Evolutionary conservation across 2,888 invertebrate genomes (phyloP), one percentile per base, ranked within the genome.

Genomic region (Calameuta pallipes): DNA sequence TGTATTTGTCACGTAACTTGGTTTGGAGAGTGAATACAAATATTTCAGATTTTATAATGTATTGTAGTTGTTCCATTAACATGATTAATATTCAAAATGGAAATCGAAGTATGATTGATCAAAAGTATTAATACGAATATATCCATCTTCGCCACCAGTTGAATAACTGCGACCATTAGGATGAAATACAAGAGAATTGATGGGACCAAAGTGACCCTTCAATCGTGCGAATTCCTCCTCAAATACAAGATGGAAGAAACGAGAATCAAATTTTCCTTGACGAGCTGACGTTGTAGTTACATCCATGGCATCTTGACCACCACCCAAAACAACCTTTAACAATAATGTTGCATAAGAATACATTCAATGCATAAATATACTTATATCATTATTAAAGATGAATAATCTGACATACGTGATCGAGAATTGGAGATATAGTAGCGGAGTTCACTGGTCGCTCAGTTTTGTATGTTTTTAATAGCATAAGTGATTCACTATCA

Each of bases 191-290:
- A 99, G 95, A 92, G 98, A 98, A 94, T 99, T 99, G 89, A 99
- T 99, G 1, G 99, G 99, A 86, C 99, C 99, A 90, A 99, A 99
- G 93, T 99, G 99, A 79, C 99, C 99, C 92, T 99, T 99, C n/a
- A 99, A 96, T 79, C 95, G 92, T 0, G 94, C 96, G 89, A 96
- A 96, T 90, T 96, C 96, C 87, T 96, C 95, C 89, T 96, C 96
- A 88, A 95, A 96, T 37, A 96, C 93, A 77, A 95, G 89, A 87
- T 96, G 95, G 90, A 94, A 96, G 89, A 96, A 95, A 76, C 92
- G 96, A 13, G 96, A 98, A 91, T 99, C 99, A 91, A 99, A 99
- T 93, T 99, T 99, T 76, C 99, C 99, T 81, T 97, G 95, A 85
- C 97, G 94, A 0, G 98, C 95, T 0, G 98, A 97, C 0, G 98